Evolutionary conservation across 2,113 vertebrate genomes (phyloP).

Genomic region (Coturnix japonica): DNA sequence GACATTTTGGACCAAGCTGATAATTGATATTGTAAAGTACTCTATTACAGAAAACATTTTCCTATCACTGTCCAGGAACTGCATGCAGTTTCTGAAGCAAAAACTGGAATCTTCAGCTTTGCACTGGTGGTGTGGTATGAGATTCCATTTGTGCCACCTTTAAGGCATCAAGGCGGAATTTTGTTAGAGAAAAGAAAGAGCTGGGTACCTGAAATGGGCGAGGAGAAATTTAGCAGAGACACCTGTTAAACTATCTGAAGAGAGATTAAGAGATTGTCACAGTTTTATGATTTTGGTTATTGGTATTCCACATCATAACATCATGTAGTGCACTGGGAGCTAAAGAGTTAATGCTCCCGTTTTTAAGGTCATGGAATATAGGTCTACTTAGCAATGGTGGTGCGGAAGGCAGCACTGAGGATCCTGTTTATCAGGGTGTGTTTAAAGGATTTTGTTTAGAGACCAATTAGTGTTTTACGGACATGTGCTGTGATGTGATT

Average conservation of each 20-base stretch:
- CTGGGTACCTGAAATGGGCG: neutral
- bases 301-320: no score
- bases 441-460: neutral
- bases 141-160: neutral
- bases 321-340: no score
- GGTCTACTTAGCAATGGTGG: neutral
- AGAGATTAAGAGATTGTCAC: neutral
- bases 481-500: neutral
- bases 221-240: neutral
- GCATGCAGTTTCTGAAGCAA: neutral
- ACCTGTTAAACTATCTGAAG: neutral
- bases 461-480: neutral
- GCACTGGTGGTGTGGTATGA: fast-evolving
- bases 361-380: neutral
- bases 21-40: neutral
- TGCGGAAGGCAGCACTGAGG: neutral
- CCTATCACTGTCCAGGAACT: neutral
- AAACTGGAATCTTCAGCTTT: neutral
- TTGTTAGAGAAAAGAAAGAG: neutral
- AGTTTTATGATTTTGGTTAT: no score
- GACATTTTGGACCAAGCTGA: neutral
- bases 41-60: neutral
- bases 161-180: neutral
- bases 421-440: neutral
- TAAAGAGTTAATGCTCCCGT: no score